Evolutionary conservation across 2,113 vertebrate species (phyloP), one percentile per base, ranked within the genome.

Genomic region (Myrmecophaga tridactyla): DNA sequence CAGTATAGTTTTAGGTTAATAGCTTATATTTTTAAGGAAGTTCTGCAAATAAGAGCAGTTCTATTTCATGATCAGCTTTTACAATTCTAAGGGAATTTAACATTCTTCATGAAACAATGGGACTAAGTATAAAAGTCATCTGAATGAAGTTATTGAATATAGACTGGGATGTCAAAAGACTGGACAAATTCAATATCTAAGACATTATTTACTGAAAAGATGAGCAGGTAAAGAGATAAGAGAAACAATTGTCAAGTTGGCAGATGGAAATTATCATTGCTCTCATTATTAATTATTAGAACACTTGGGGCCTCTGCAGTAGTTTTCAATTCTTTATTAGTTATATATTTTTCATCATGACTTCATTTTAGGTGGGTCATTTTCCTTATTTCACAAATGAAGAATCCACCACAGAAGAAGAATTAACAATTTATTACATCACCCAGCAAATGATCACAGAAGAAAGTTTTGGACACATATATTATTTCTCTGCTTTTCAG

Each of bases 361-460:
- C 43, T 76, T 81, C 43, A 75, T 88, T 83, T 73, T 86, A 92
- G 89, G 15, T 92, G 39, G 31, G 3, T 69, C 60, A 51, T 90
- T 86, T 20, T 89, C 53, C 51, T 92, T 48, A 86, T 60, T 90
- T 94, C 46, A 83, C 48, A 48, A 92, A 86, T 62, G 46, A 90
- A 36, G 84, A 90, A 96, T 75, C 18, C 48, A 92, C 29, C 39
- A 87, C 23, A 73, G 39, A 51, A 31, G 27, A 80, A 58, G 58
- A 65, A 31, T 73, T 43, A 70, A 86, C 73, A 60, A 80, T 84
- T 75, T 90, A 80, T 31, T 78, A 69, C 6, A n/a, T 80, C 27
- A 13, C 27, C 80, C 1, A 90, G 18, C 12, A 83, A 87, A 77
- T 73, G 31, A 87, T 29, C 70, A 94, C 46, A 94, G 21, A 94